phyloP scores from a whole-genome alignment of 2,888 invertebrate genomes.

The Lepidochrysops patricia region DNA sequence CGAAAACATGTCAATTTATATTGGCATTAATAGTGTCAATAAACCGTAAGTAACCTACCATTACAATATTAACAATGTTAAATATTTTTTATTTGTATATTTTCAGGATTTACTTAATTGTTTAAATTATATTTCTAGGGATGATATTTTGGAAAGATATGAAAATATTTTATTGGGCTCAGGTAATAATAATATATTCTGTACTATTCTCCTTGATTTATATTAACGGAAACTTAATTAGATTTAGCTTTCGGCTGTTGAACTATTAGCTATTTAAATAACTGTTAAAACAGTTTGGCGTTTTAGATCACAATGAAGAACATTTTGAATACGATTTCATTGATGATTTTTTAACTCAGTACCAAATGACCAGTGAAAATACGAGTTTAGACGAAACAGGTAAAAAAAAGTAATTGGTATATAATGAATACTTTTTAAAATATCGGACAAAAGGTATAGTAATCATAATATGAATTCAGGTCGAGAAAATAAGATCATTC shows the following conservation, averaged over 20 bases:
- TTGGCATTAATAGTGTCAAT: background rate
- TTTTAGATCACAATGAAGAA: background rate
- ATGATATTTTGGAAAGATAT: conserved; percentile 45
- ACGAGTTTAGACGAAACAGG: background rate
- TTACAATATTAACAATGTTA: no score
- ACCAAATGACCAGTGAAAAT: background rate
- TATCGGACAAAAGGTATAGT: background rate
- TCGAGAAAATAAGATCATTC: background rate
- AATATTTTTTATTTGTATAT: no score
- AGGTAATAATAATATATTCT: conserved; percentile 32
- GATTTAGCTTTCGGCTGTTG: no score
- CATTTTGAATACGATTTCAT: background rate
- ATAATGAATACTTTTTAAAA: background rate
- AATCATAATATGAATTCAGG: background rate
- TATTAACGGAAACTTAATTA: no score
- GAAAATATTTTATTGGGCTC: conserved; percentile 33
- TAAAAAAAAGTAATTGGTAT: background rate
- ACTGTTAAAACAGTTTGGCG: conserved; percentile 26
- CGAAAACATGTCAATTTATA: background rate
- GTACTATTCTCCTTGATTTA: no score
- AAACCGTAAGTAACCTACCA: background rate
- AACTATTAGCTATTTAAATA: no score
- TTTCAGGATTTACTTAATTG: no score
- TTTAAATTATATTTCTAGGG: conserved; percentile 35
- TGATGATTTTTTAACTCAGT: background rate